Percentiles rank a stretch among this genome's conserved stretches.
Evolutionary conservation across 2,113 vertebrate species (phyloP).

Genomic region (Corythaixoides concolor): DNA sequence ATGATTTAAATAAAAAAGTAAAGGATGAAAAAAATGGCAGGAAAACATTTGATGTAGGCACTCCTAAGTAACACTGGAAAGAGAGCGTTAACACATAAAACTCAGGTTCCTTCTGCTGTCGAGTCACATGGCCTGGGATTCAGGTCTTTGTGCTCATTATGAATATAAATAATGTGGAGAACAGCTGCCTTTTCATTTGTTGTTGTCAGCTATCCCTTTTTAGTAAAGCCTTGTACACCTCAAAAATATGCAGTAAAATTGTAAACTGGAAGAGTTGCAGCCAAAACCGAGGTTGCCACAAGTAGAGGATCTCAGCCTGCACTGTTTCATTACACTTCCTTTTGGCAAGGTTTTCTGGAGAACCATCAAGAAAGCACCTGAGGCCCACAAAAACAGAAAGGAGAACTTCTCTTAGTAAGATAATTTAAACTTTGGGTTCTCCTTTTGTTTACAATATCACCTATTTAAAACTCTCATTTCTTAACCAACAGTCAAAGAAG

Average conservation of each 20-base stretch:
- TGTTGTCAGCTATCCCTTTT: not conserved
- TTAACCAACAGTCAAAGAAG: not conserved
- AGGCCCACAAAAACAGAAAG: not conserved
- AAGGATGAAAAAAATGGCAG: not conserved
- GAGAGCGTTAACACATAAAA: not conserved
- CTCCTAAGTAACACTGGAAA: not conserved
- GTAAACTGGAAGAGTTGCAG: not conserved
- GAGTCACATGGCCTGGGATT: not conserved
- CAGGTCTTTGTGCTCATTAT: not conserved
- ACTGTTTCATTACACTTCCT: not conserved
- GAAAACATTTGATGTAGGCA: not conserved
- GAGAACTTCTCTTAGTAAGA: not conserved
- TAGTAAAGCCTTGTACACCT: not conserved
- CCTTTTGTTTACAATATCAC: not conserved
- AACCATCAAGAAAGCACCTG: not conserved
- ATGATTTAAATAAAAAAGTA: not conserved
- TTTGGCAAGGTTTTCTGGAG: not conserved
- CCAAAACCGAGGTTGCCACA: not conserved
- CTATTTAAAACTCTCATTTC: slow-evolving; percentile 2
- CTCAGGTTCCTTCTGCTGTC: not conserved
- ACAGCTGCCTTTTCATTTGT: not conserved
- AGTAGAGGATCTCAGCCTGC: not conserved
- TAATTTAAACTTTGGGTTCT: not conserved
- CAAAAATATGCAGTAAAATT: not conserved
- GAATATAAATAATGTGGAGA: not conserved